Percentiles rank a stretch among this genome's conserved stretches.
These are phyloP conservation scores for Morone chrysops DNA, from an alignment of 2,113 vertebrate genomes.

Conservation along the genomic window DNA sequence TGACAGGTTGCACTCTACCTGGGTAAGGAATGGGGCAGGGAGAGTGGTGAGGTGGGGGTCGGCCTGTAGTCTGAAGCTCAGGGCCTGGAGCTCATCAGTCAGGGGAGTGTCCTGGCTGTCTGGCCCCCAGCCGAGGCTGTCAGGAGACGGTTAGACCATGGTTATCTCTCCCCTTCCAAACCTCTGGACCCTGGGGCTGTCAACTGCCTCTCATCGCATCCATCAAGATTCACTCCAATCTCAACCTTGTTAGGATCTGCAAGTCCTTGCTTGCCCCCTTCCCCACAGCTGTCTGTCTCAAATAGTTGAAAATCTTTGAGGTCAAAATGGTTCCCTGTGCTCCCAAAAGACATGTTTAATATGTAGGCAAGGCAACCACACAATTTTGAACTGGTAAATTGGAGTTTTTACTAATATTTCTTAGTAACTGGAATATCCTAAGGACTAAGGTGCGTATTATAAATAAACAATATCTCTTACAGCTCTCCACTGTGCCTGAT, in stretches of 20 bases:
- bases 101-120: constrained; percentile 61
- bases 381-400: constrained; percentile 3
- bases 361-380: background rate
- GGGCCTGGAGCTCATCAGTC: constrained; percentile 71
- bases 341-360: constrained; percentile 10
- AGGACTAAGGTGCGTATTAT: background rate
- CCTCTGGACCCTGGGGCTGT: constrained; percentile 50
- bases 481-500: constrained; percentile 13
- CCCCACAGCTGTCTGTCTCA: constrained; percentile 32
- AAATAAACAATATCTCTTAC: constrained; percentile 12
- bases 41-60: background rate
- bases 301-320: constrained; percentile 10
- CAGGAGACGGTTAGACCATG: constrained; percentile 48
- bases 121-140: constrained; percentile 52
- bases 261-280: constrained; percentile 20
- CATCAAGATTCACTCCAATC: constrained; percentile 53
- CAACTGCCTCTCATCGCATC: constrained; percentile 57
- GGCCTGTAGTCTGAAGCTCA: constrained; percentile 51
- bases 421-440: background rate
- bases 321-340: constrained; percentile 4
- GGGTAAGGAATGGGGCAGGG: constrained; percentile 50
- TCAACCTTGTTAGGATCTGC: constrained; percentile 43
- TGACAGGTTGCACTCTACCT: constrained; percentile 69
- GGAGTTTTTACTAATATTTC: background rate
- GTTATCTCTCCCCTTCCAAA: constrained; percentile 55